These are phyloP conservation scores for Gavia stellata DNA, from an alignment of 2,113 vertebrate species.

Conservation along the genomic window DNA sequence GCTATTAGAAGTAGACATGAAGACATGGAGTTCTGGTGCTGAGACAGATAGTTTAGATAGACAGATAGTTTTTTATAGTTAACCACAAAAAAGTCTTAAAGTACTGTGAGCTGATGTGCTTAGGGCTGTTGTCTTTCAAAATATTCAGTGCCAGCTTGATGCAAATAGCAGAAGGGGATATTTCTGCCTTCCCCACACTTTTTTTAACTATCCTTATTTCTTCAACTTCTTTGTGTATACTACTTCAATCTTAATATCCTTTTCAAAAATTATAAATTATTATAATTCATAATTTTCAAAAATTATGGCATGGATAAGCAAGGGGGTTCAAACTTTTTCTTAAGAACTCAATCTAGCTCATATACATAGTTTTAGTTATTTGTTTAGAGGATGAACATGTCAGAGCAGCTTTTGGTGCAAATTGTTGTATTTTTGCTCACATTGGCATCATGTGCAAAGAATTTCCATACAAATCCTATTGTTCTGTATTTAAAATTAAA, in stretches of 20 bases:
- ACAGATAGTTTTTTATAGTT: background rate
- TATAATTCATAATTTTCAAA: too few species aligned
- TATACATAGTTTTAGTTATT: background rate
- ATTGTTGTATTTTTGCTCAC: background rate
- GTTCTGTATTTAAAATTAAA: background rate
- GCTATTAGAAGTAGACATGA: background rate
- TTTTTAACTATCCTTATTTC: background rate
- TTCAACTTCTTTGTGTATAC: background rate
- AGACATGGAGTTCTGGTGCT: background rate
- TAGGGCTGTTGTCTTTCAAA: background rate
- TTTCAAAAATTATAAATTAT: background rate
- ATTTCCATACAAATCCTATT: background rate
- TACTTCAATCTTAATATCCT: background rate
- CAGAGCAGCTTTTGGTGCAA: background rate
- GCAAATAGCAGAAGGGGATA: background rate
- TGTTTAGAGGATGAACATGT: background rate
- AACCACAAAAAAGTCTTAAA: background rate
- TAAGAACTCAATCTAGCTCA: background rate
- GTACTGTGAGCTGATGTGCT: background rate
- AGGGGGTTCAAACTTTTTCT: background rate
- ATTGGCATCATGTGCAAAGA: background rate
- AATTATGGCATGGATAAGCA: background rate
- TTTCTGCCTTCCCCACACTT: background rate
- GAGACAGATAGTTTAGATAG: background rate
- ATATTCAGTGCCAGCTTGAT: background rate